Evolutionary conservation across 1,140 invertebrate species (phyloP), one percentile per base, ranked within the genome.

Genomic region (Polypedilum vanderplanki): DNA sequence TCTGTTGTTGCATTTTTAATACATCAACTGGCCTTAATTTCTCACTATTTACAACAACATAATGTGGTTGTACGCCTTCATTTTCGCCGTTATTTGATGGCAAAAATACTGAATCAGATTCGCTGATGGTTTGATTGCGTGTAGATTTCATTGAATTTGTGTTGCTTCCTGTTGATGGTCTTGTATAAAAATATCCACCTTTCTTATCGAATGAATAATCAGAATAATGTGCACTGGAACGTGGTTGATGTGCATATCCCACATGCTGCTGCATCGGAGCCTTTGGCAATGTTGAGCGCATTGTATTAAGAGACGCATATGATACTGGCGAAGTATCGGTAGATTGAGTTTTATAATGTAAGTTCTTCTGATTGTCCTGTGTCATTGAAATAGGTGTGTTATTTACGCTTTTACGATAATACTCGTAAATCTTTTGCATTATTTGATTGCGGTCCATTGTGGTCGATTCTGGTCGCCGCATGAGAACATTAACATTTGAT

Each of bases 361-460:
- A 67, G 22, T 76, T 76, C 10, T 20, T 65, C 3, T 40, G 41
- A 0, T 15, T 18, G 8, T 12, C 10, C 57, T 73, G 73, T 12
- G 76, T 75, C n/a, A 70, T 18, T 70, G 65, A 22, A 2, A 70
- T 17, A 8, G 79, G 77, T 0, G 79, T 78, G 64, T 78, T 78
- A 74, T 78, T 80, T 15, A 82, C 77, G 40, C 80, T 81, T 73
- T 82, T 81, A 24, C 79, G 78, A 57, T 81, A 83, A 74, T 82
- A 83, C 74, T 83, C 81, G 33, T 80, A 80, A 1, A 83, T 80
- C 75, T 79, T 82, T n/a, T 80, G 78, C 1, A 82, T 76, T 7
- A 83, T 82, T 76, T 83, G 81, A 18, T 81, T 80, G 10, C 80
- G 76, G 0, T 80, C 80, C n/a, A 83, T 67, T 9, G 80, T 73